A percentile compares a stretch with the other conserved stretches of the same genome.
These are phyloP conservation scores for Sinopyrophorus schimmeli DNA, from an alignment of 2,888 invertebrate genomes.

Conservation along the genomic window DNA sequence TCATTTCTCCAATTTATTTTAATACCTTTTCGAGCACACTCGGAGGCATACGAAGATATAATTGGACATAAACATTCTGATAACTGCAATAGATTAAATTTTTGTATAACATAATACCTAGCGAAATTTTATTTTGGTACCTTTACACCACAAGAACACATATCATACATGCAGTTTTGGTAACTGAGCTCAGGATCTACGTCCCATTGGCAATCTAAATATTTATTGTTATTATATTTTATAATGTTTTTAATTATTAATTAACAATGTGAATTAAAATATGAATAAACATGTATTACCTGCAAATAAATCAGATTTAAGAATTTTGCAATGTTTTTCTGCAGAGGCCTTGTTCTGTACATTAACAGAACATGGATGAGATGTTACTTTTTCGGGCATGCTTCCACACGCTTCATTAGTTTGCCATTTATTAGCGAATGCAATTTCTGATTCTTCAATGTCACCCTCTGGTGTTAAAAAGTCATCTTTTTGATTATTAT, in stretches of 20 bases:
- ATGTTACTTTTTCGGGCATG: slow-evolving; percentile 59
- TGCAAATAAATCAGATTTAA: slow-evolving; percentile 69
- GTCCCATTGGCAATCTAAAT: slow-evolving; percentile 79
- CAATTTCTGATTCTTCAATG: slow-evolving; percentile 73
- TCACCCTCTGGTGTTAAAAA: slow-evolving; percentile 86
- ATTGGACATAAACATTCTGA: slow-evolving; percentile 76
- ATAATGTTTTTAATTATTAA: not conserved
- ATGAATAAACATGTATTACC: slow-evolving; percentile 48
- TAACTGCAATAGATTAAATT: slow-evolving; percentile 36
- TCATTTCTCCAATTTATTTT: slow-evolving; percentile 77
- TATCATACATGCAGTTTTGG: slow-evolving; percentile 82
- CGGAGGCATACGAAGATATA: slow-evolving; percentile 79
- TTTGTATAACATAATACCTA: no score
- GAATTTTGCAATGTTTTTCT: slow-evolving; percentile 69
- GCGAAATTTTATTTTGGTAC: slow-evolving; percentile 11
- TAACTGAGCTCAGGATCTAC: slow-evolving; percentile 81
- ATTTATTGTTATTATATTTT: no score
- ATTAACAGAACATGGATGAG: slow-evolving; percentile 74
- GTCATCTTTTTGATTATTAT: slow-evolving; percentile 85
- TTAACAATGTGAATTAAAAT: not conserved
- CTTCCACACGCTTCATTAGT: slow-evolving; percentile 75
- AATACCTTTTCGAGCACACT: slow-evolving; percentile 74
- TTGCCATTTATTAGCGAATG: slow-evolving; percentile 92
- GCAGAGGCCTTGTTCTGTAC: slow-evolving; percentile 72
- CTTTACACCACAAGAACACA: slow-evolving; percentile 76